phyloP scores from a whole-genome alignment of 2,113 vertebrate genomes.

The Onychostruthus taczanowskii region DNA sequence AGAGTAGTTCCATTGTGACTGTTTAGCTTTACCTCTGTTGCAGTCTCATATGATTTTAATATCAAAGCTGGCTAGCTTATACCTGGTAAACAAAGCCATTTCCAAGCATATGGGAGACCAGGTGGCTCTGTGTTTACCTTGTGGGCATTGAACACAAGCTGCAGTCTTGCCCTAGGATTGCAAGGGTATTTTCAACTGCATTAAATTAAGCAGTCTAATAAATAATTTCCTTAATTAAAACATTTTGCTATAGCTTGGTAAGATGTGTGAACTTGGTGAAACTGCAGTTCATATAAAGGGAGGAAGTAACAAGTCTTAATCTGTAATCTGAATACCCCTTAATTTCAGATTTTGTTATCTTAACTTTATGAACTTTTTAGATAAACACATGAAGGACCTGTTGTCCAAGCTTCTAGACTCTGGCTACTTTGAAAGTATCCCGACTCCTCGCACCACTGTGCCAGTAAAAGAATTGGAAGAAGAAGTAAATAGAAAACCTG shows the following conservation, averaged over 20 bases:
- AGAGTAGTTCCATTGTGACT: background rate
- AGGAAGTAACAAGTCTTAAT: background rate
- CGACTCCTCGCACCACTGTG: conserved; percentile 68
- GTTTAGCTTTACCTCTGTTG: background rate
- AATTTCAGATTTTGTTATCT: background rate
- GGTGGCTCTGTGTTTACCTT: background rate
- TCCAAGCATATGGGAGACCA: background rate
- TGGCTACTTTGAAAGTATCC: conserved; percentile 88
- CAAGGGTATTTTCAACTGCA: background rate
- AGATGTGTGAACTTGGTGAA: background rate
- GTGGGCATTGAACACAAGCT: background rate
- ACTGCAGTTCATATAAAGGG: background rate
- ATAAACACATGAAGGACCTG: conserved; percentile 88
- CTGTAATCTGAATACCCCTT: background rate
- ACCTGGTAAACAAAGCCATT: background rate
- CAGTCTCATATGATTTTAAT: background rate
- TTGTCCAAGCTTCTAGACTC: conserved; percentile 83
- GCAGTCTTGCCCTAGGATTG: background rate
- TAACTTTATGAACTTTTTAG: conserved; percentile 61
- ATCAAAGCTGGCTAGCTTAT: background rate
- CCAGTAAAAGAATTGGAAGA: conserved; percentile 62
- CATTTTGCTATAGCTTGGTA: background rate
- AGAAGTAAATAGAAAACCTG: conserved; percentile 62
- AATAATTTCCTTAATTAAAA: background rate
- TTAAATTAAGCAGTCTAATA: background rate